Conservation (phyloP, 2,797 vertebrate genomes). For the Scyliorhinus canicula region DNA sequence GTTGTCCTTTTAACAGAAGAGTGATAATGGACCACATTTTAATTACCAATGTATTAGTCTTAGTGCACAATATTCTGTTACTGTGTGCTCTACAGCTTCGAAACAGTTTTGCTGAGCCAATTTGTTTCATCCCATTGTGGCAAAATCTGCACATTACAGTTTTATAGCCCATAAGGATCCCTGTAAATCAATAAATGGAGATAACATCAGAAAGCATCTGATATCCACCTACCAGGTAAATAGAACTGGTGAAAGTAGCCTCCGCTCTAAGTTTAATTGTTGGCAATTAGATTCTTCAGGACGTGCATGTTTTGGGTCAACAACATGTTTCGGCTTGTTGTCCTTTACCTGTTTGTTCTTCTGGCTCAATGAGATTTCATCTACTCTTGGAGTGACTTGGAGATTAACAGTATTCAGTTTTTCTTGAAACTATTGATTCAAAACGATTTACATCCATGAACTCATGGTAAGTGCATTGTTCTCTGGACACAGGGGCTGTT, state of each 20-base stretch:
- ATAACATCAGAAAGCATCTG: neutral
- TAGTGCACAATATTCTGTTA: neutral
- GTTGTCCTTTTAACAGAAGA: neutral
- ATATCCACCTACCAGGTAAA: neutral
- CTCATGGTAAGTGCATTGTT: no score
- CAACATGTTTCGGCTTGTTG: no score
- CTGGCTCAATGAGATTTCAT: no score
- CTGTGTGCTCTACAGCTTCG: neutral
- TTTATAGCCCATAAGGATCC: neutral
- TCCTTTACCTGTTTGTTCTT: no score
- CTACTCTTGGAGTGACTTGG: no score
- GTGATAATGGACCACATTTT: neutral
- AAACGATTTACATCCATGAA: no score
- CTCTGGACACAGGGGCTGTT: no score
- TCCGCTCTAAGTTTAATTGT: neutral
- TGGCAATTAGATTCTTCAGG: neutral
- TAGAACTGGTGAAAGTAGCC: neutral
- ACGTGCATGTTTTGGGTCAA: no score
- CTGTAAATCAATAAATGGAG: neutral
- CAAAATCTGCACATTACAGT: neutral
- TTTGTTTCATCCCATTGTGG: neutral
- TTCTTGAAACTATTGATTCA: no score
- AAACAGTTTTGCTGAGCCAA: neutral
- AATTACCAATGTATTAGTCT: conserved; percentile 18
- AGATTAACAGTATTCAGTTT: no score